Evolutionary conservation across 1,140 invertebrate genomes (phyloP), one percentile per base, ranked within the genome.

Genomic region (Drosophila equinoxialis): DNA sequence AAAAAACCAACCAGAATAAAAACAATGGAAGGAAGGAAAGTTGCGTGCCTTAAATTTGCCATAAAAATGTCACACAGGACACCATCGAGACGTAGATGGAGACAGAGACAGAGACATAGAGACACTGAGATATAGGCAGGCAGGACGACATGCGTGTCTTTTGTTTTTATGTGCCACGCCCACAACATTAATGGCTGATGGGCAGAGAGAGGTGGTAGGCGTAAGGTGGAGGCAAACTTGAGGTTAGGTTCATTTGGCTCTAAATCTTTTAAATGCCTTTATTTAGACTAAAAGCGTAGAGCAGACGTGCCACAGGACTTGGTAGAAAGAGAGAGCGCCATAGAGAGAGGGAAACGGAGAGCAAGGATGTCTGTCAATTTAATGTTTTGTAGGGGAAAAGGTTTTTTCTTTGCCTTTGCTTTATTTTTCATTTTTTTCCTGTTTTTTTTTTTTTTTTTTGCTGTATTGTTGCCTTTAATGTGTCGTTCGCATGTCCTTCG

Each of bases 221-320:
- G 30, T 30, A n/a, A 58, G 62, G 39, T 23, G n/a, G 74, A 80
- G 45, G 45, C 45, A 81, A 76, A 80, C 69, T 84, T 80, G 84
- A 81, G 83, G 84, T 89, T 87, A 89, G 83, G 84, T 87, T 89
- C 77, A 89, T 87, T 87, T 89, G 84, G 84, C 80, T 87, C 83
- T 87, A 87, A 87, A 87, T 87, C 83, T 87, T 83, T 87, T 87
- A 89, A 87, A 87, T 89, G 84, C 83, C 83, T 87, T 87, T 87
- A 87, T 87, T 86, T 86, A 83, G 83, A 86, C 83, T 86, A 86
- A 86, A 87, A 86, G 83, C 83, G 76, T 77, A 77, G 70, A 85
- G 68, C 81, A 85, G 81, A 84, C 81, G 64, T 78, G 71, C 42
- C 69, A 58, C 71, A 8, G 37, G 11, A 17, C 3, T 7, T 17